Percentiles rank a stretch among this genome's conserved stretches.
Conservation (phyloP, 1,140 invertebrate species). For the Atta cephalotes region DNA sequence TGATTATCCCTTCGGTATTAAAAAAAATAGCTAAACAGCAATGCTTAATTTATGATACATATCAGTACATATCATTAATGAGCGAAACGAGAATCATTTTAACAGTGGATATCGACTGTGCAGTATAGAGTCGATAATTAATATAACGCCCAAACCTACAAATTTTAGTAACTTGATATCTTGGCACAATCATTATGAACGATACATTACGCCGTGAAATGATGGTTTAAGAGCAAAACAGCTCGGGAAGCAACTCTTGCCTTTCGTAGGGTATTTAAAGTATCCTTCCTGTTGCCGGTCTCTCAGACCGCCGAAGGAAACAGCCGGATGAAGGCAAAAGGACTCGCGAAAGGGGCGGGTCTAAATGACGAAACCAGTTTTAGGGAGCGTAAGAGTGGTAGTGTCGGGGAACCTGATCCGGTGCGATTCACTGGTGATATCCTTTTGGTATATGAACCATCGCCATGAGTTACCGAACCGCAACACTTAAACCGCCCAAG, state of each 20-base stretch:
- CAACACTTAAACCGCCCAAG: constrained; percentile 19
- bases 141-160: background rate
- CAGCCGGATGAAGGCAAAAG: constrained; percentile 49
- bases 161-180: constrained; percentile 26
- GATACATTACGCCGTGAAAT: constrained; percentile 23
- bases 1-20: no score
- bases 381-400: constrained; percentile 79
- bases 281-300: constrained; percentile 45
- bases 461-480: constrained; percentile 51
- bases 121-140: background rate
- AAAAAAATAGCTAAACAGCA: background rate
- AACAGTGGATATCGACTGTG: background rate
- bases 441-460: constrained; percentile 75
- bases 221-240: constrained; percentile 10
- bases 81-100: constrained; percentile 1
- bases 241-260: background rate
- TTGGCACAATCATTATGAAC: constrained; percentile 8
- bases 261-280: constrained; percentile 69
- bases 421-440: constrained; percentile 69
- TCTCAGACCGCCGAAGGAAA: constrained; percentile 32
- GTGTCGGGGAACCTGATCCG: constrained; percentile 68
- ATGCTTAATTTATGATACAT: background rate
- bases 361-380: constrained; percentile 77
- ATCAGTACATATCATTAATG: background rate
- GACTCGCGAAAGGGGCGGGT: constrained; percentile 68